A percentile compares a stretch with the other conserved stretches of the same genome.
These are phyloP conservation scores for Pseudopipra pipra DNA, from an alignment of 2,113 vertebrate genomes.

Conservation along the genomic window DNA sequence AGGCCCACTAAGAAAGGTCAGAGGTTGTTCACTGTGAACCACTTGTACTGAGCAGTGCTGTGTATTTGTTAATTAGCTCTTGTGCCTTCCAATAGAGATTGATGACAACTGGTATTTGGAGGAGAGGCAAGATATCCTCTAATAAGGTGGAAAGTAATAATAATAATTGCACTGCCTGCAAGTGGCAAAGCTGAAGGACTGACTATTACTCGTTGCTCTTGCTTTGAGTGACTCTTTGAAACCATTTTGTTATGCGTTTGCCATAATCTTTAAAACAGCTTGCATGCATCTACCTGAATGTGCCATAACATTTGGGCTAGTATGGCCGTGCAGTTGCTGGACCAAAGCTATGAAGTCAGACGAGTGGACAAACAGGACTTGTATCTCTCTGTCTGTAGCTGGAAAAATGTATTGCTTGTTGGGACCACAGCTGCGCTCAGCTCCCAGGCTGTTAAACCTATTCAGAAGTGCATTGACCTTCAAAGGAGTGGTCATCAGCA, in stretches of 20 bases:
- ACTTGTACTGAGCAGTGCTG: not conserved
- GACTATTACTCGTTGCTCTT: not conserved
- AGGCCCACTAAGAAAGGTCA: not conserved
- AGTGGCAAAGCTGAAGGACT: not conserved
- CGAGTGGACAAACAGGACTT: not conserved
- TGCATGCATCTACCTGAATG: not conserved
- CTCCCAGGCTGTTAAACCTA: not conserved
- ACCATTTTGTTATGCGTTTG: not conserved
- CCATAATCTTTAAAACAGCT: not conserved
- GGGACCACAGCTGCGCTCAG: not conserved
- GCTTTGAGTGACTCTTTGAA: not conserved
- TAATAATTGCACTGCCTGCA: not conserved
- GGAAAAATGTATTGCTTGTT: not conserved
- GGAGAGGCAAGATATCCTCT: not conserved
- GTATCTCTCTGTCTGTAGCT: not conserved
- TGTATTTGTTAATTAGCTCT: not conserved
- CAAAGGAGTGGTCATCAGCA: not conserved
- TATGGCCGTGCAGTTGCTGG: not conserved
- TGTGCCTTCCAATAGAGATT: not conserved
- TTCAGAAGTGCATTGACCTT: not conserved
- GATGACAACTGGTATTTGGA: not conserved
- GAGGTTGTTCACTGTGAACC: not conserved
- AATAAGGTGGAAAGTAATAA: not conserved
- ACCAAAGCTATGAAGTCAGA: not conserved
- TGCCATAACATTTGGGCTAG: not conserved